Evolutionary conservation across 1,140 invertebrate species (phyloP), one percentile per base, ranked within the genome.

Genomic region (Telenomus remus): DNA sequence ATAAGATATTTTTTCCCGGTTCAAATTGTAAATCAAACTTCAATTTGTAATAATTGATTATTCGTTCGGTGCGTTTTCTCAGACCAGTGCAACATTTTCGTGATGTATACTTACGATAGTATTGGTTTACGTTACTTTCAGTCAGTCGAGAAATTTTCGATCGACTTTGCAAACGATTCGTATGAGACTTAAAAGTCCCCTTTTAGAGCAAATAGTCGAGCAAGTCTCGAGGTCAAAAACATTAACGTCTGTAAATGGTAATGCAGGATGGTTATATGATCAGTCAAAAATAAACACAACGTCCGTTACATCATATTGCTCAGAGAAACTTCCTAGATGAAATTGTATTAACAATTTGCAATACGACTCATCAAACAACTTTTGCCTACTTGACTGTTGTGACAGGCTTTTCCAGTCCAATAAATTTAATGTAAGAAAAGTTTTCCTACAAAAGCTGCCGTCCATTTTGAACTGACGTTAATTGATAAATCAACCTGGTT

Each of bases 21-120:
- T 51, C 27, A 53, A 47, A 64, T 48, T 19, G 35, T 51, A 66
- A 57, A 66, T 57, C 47, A 57, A 66, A 66, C 11, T 43, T 57
- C 53, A 12, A 12, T 68, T 48, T 68, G 47, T 57, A 68, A 68
- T 68, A 68, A 68, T 68, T 35, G 39, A 53, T 57, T 59, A 35
- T 46, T 49, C 49, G 51, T 49, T 65, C 51, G 44, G 48, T 27
- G 19, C 19, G 19, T 27, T 27, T 27, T 27, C 19, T 27, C 19
- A 27, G 19, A 27, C 2, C 19, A 27, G 19, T 27, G 19, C 19
- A 64, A 55, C 33, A 48, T 13, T 55, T 47, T 55, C 37, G 42
- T 13, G 47, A n/a, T 10, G 37, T 64, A 48, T 64, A 64, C 61
- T 64, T 64, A 64, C 61, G 60, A 54, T 53, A 33, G n/a, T 12